These are phyloP conservation scores for Carduelis carduelis DNA, from an alignment of 2,797 vertebrate genomes.

Conservation along the genomic window DNA sequence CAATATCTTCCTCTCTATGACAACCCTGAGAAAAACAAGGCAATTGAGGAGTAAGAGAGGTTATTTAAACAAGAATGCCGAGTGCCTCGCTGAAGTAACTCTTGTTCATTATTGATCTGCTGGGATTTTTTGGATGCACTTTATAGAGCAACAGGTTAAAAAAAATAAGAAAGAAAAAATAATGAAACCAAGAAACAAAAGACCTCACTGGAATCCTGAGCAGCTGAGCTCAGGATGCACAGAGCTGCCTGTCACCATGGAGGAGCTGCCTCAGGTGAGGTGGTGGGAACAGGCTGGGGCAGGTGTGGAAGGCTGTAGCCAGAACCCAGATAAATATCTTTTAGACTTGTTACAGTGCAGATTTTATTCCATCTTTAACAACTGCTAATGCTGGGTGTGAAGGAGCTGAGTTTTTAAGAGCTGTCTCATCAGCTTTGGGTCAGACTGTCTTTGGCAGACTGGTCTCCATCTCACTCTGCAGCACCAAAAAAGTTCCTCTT, in stretches of 20 bases:
- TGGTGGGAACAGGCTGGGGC: neutral
- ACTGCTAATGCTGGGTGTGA: neutral
- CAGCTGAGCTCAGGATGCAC: neutral
- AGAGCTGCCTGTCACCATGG: neutral
- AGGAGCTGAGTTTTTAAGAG: neutral
- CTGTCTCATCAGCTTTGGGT: neutral
- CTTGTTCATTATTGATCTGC: neutral
- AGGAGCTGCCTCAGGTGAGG: neutral
- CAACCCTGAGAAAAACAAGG: conserved; percentile 30
- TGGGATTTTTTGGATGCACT: neutral
- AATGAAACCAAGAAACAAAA: neutral
- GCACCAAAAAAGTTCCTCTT: neutral
- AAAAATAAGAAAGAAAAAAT: neutral
- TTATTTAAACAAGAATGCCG: neutral
- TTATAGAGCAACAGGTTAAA: neutral
- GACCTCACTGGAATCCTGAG: neutral
- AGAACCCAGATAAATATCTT: neutral
- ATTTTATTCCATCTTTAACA: neutral
- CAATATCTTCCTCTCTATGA: conserved; percentile 28
- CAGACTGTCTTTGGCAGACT: neutral
- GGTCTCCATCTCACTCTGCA: accelerated
- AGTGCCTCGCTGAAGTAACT: neutral
- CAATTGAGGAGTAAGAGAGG: neutral
- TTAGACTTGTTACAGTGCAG: neutral
- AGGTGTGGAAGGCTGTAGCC: neutral